Base-by-base conservation (phyloP, 2,888 invertebrate genomes). In the Endotricha flammealis region DNA sequence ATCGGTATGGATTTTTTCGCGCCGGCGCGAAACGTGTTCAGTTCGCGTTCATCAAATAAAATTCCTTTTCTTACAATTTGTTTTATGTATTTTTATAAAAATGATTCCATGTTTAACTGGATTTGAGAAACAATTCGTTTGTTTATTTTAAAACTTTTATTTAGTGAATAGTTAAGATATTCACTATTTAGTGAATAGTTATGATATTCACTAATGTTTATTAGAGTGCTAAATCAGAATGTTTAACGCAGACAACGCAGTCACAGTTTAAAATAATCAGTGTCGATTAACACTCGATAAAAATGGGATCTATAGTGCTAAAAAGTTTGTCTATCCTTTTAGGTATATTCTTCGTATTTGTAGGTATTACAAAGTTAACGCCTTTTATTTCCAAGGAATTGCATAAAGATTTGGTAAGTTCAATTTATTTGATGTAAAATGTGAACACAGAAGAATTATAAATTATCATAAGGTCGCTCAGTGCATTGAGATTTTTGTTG, bases 321-420 rank as follows among this genome's bases (percentile, higher is more conserved):
- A 95, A 92, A 82, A 96, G 96, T 69, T 89, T 98, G 59, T 97
- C 97, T 32, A 88, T 98, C 59, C 90, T 98, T 34, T 87, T 98
- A 68, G 98, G 98, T 43, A 88, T 97, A 59, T 98, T 98, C 87
- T 98, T 98, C 78, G 92, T 98, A 65, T 97, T 98, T 74, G 95
- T 97, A 50, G 98, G 98, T 40, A 92, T 94, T 40, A 93, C 98
- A 66, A 98, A 98, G 87, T 82, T 98, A 46, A 94, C 97, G 45
- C 96, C 96, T 50, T 91, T 93, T 59, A 91, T 98, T 51, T 97
- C 96, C 61, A 95, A 95, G 88, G 98, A 98, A 81, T 90, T 98
- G 46, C 97, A 98, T 78, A 96, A 95, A 89, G 97, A 98, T 87
- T 90, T 98, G 93, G 97, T 97, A 82, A 92, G 93, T 72, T n/a